Evolutionary conservation across 1,140 invertebrate species (phyloP).

Genomic region (Chrysoperla carnea): DNA sequence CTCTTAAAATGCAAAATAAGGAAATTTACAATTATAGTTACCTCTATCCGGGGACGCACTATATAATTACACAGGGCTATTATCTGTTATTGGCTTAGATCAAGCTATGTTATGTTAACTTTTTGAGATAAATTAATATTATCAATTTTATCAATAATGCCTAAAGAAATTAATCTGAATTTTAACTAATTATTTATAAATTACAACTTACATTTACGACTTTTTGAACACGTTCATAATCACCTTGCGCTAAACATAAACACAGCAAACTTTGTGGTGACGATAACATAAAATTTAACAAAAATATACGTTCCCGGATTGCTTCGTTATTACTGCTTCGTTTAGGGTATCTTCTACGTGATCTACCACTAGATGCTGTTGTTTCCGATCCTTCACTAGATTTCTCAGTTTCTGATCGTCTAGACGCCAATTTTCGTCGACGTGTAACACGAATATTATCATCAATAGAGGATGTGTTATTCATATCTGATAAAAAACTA

Average conservation of each 20-base stretch:
- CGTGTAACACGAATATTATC: not conserved
- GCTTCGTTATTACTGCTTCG: not conserved
- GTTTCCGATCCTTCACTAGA: slow-evolving; percentile 7
- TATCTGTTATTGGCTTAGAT: slow-evolving; percentile 13
- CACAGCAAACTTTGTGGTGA: slow-evolving; percentile 16
- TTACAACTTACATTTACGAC: slow-evolving; percentile 18
- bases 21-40: too few species aligned
- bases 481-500: not conserved
- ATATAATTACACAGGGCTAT: not conserved
- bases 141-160: slow-evolving; percentile 11
- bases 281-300: slow-evolving; percentile 18
- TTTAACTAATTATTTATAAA: slow-evolving; percentile 12
- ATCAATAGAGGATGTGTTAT: not conserved
- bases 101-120: slow-evolving; percentile 13
- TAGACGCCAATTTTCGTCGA: not conserved
- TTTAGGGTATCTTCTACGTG: not conserved
- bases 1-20: too few species aligned
- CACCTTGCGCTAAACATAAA: slow-evolving; percentile 14
- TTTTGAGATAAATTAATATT: slow-evolving; percentile 18
- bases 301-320: not conserved
- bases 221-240: slow-evolving; percentile 16
- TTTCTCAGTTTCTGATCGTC: slow-evolving; percentile 6
- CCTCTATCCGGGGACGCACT: too few species aligned
- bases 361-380: slow-evolving; percentile 1
- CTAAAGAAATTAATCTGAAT: too few species aligned